Conservation (phyloP, 2,797 vertebrate genomes). For the Tiaroga cobitis region DNA sequence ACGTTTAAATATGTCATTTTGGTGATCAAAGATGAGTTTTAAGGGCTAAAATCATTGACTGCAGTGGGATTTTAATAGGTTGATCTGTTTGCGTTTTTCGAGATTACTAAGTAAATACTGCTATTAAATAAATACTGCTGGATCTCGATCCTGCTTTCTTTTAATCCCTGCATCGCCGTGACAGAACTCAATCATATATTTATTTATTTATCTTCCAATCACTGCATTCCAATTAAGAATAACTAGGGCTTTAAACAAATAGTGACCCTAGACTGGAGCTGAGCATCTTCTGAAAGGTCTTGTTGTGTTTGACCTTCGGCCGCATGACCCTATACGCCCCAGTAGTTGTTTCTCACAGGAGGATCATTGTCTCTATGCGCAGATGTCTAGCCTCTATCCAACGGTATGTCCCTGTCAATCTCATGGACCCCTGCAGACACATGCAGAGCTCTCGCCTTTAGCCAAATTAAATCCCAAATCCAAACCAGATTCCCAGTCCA, state of each 20-base stretch:
- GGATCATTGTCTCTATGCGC: constrained; percentile 6
- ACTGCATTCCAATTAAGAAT: not conserved
- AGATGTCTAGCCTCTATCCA: constrained; percentile 9
- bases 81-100: too few relatives aligned
- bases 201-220: not conserved
- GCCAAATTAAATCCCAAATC: constrained; percentile 40
- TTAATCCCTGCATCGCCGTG: too few relatives aligned
- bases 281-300: not conserved
- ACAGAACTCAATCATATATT: too few relatives aligned
- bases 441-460: too few relatives aligned
- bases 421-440: constrained; percentile 32
- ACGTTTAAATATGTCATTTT: too few relatives aligned
- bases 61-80: too few relatives aligned
- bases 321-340: not conserved
- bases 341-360: constrained; percentile 26
- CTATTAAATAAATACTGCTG: too few relatives aligned
- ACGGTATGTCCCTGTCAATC: constrained; percentile 20
- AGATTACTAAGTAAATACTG: too few relatives aligned
- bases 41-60: too few relatives aligned
- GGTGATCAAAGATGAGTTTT: too few relatives aligned
- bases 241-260: not conserved
- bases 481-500: constrained; percentile 15
- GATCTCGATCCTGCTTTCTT: too few relatives aligned
- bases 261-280: not conserved
- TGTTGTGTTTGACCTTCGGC: constrained; percentile 35